Base-by-base conservation (phyloP, 2,888 invertebrate genomes). In the Eudemis profundana region DNA sequence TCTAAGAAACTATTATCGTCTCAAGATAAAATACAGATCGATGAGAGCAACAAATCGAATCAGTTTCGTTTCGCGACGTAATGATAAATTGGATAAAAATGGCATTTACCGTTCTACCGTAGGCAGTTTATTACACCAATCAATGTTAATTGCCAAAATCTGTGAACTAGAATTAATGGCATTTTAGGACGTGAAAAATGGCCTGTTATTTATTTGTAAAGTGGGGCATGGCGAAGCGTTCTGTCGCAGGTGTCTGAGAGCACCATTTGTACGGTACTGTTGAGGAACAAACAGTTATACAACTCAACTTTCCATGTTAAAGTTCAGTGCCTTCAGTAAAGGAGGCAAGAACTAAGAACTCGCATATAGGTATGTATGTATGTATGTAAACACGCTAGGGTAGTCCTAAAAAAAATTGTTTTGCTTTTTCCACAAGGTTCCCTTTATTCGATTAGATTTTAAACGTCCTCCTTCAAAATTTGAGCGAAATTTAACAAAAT, bases 121-220 rank as follows among this genome's bases (percentile, higher is more conserved):
- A 49, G 27, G 57, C 19, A 46, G 12, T 29, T 27, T 19, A 17
- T 42, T 4, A 17, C 40, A 14, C 0, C 42, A 15, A 44, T 29
- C 15, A 21, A 3, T 12, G 1, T 23, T 23, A 42, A 23, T 46
- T 17, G 42, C 8, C 33, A 33, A 51, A 54, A 60, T 19, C 23
- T 15, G 33, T 51, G 50, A 29, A 19, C 40, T 36, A 15, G 19
- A 51, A 21, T 29, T 8, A 3, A 50, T 44, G 42, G 29, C 38
- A 3, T 61, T 61, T 51, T 27, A n/a, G n/a, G 44, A 36, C 23
- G 40, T 21, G 21, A 51, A 14, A 42, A 40, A 60, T 17, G 29
- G 33, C 33, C n/a, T n/a, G 61, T 42, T 61, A 61, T 61, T 61
- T 51, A 61, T 61, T 40, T 29, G 29, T 29, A 17, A 49, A 38